phyloP scores from a whole-genome alignment of 2,797 vertebrate genomes.

The Mus caroli region DNA sequence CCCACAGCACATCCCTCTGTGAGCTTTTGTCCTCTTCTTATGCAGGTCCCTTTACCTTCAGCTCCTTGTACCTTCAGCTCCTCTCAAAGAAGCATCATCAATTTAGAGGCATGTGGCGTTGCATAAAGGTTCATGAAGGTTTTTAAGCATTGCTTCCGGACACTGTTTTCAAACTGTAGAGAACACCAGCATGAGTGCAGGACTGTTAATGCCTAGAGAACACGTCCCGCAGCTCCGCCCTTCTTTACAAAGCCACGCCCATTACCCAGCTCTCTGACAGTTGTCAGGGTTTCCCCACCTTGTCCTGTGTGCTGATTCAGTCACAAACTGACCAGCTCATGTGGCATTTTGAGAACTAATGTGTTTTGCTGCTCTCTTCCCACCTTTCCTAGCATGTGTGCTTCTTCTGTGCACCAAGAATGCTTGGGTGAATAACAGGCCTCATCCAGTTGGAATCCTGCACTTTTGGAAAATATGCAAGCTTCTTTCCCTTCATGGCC shows the following conservation, averaged over 20 bases:
- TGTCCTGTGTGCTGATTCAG: neutral
- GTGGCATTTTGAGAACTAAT: neutral
- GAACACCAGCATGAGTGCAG: neutral
- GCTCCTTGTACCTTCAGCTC: neutral
- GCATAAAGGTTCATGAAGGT: neutral
- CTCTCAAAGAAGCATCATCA: neutral
- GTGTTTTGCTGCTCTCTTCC: neutral
- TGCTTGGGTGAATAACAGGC: neutral
- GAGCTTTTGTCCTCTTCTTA: neutral
- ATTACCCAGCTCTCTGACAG: neutral
- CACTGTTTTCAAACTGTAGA: conserved; percentile 8
- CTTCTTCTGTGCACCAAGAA: neutral
- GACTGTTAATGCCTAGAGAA: neutral
- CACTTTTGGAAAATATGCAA: neutral
- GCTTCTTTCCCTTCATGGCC: neutral
- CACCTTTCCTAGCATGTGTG: neutral
- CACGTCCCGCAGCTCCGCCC: neutral
- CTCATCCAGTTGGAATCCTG: neutral
- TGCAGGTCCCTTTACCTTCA: neutral
- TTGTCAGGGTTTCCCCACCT: neutral
- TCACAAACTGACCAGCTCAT: neutral
- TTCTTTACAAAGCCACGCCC: neutral
- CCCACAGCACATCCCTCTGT: neutral
- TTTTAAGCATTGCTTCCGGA: conserved; percentile 40
- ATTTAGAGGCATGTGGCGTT: neutral